Evolutionary conservation across 2,888 invertebrate species (phyloP).

Genomic region (Pristionchus japonicus): DNA sequence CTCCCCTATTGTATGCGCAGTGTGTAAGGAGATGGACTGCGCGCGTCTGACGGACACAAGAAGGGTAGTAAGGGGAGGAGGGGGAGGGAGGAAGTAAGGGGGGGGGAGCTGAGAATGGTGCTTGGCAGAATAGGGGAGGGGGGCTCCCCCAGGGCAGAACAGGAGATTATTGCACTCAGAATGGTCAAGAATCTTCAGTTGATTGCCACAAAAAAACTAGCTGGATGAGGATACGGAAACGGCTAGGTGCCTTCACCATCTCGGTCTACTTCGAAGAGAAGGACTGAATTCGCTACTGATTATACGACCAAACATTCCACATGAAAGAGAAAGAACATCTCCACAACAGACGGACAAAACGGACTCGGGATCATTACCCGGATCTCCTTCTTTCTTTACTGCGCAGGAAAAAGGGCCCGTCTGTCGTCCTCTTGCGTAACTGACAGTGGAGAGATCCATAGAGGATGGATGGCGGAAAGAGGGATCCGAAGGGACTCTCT

Average conservation of each 20-base stretch:
- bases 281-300: too few relatives aligned
- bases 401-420: background rate
- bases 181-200: too few relatives aligned
- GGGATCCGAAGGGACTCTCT: background rate
- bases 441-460: background rate
- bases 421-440: slow-evolving; percentile 14
- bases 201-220: too few relatives aligned
- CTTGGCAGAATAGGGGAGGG: background rate
- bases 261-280: too few relatives aligned
- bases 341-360: background rate
- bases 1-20: background rate
- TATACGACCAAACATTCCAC: too few relatives aligned
- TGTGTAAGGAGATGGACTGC: background rate
- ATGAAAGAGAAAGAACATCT: background rate
- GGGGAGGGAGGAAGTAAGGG: background rate
- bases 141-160: too few relatives aligned
- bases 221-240: too few relatives aligned
- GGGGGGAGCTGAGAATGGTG: background rate
- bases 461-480: background rate
- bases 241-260: too few relatives aligned
- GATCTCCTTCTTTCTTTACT: background rate
- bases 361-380: background rate
- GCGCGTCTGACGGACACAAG: background rate
- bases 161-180: too few relatives aligned
- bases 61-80: background rate